Evolutionary conservation across 2,113 vertebrate genomes (phyloP), one percentile per base, ranked within the genome.

Genomic region (Cyanoderma ruficeps): DNA sequence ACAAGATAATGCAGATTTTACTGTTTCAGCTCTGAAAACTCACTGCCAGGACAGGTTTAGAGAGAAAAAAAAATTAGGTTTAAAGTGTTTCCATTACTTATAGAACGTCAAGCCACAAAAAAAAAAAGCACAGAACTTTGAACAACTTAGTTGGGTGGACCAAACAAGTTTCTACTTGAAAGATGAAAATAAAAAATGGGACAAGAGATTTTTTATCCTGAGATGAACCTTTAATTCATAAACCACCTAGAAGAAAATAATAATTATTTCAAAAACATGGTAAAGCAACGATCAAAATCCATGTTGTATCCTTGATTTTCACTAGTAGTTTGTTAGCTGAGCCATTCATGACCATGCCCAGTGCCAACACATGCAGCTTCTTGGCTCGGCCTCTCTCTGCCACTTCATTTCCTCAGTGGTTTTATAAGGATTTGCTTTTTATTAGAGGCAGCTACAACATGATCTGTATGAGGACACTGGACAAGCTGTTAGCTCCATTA

Each of bases 401-500:
- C 69, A 71, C 46, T 92, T 65, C 57, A 46, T 91, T 93, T 96
- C 87, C 72, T 91, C 37, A 37, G 49, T 52, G 60, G 65, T 68
- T 95, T 97, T 88, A 96, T 75, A 74, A 61, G 61, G 53, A 89
- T 77, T 72, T 96, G 68, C 68, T 97, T 95, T 75, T 89, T 95
- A 94, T 94, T 96, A 89, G 74, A 61, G 53, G 67, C 75, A 97
- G 96, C 93, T 95, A 96, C 95, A 97, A 93, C 89, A 95, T 9
- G 72, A 95, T 95, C 94, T 93, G 72, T 80, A 70, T 83, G 91
- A 97, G 97, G 95, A 97, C 94, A 93, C 91, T 97, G 97, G 96
- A 94, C 97, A 98, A 98, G 97, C 97, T 98, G 97, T 96, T 97
- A 96, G 96, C 90, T 97, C 89, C 93, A 98, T 97, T 98, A 98